These are phyloP conservation scores for Pristionchus exspectatus DNA, from an alignment of 2,888 invertebrate genomes.

Conservation along the genomic window DNA sequence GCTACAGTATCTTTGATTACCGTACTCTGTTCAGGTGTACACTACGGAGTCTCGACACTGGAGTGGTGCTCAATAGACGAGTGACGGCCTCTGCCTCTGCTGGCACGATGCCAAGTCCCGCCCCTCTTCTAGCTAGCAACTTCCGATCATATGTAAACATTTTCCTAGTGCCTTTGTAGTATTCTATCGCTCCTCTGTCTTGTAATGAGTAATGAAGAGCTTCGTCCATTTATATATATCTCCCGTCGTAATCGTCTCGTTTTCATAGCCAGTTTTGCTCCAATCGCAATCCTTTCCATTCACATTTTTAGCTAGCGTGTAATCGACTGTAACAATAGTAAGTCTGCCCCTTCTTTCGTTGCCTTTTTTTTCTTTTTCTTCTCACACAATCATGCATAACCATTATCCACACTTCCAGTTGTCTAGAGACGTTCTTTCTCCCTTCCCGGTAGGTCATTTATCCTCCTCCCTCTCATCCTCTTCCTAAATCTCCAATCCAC, in stretches of 20 bases:
- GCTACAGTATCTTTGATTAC: background rate
- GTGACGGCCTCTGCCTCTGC: background rate
- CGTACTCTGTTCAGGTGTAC: constrained; percentile 30
- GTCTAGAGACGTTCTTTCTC: background rate
- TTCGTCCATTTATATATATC: background rate
- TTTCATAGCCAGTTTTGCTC: constrained; percentile 20
- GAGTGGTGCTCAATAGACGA: constrained; percentile 32
- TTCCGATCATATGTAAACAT: constrained; percentile 31
- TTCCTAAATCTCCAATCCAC: background rate
- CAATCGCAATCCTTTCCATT: background rate
- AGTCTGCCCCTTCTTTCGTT: background rate
- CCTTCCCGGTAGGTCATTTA: constrained; percentile 36
- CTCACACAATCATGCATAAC: constrained; percentile 30
- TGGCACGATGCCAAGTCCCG: background rate
- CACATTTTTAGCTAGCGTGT: constrained; percentile 20
- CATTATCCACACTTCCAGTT: constrained; percentile 12
- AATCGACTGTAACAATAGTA: background rate
- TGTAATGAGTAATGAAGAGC: background rate
- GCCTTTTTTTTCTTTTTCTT: background rate
- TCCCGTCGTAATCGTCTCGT: background rate
- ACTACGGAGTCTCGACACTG: constrained; percentile 48
- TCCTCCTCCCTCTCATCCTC: background rate
- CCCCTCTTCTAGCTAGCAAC: background rate
- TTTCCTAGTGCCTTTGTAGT: constrained; percentile 35
- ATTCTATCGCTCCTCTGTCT: background rate